Conservation (phyloP, 1,140 invertebrate species). For the Sweltsa coloradensis region DNA sequence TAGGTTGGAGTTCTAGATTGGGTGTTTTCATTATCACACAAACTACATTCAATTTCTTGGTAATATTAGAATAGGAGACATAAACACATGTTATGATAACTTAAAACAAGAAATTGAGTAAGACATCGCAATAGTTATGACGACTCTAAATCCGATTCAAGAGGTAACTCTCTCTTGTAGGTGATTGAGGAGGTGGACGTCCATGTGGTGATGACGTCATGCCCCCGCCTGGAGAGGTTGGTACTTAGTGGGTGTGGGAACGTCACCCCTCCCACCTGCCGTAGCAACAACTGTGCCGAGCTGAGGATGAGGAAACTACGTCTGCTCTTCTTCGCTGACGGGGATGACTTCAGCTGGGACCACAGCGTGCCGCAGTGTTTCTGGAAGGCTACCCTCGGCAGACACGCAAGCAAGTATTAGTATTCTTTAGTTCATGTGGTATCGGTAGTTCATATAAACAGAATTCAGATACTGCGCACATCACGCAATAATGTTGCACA, state of each 20-base stretch:
- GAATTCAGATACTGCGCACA: no score
- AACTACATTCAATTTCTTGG: no score
- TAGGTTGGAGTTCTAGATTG: no score
- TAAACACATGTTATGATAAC: no score
- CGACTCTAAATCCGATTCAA: no score
- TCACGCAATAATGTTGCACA: no score
- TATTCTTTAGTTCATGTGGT: background rate
- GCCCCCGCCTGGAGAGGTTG: slow-evolving; percentile 18
- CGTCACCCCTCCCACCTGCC: slow-evolving; percentile 16
- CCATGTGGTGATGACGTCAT: slow-evolving; percentile 19
- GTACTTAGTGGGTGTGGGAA: slow-evolving; percentile 23
- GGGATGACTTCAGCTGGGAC: slow-evolving; percentile 25
- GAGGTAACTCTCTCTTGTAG: no score
- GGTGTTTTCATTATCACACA: no score
- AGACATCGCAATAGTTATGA: no score
- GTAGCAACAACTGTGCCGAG: slow-evolving; percentile 5
- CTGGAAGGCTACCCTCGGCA: slow-evolving; percentile 19
- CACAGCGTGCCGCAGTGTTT: slow-evolving; percentile 23
- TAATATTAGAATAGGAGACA: no score
- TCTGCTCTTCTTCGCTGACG: slow-evolving; percentile 24
- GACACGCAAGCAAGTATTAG: background rate
- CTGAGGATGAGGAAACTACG: slow-evolving; percentile 7
- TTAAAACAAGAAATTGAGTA: no score
- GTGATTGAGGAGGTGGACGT: slow-evolving; percentile 25
- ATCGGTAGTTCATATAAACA: background rate